Evolutionary conservation across 30 jellyfish, hydroid and myxozoan genomes (phyloP).

Genomic region (Aurelia coerulea): DNA sequence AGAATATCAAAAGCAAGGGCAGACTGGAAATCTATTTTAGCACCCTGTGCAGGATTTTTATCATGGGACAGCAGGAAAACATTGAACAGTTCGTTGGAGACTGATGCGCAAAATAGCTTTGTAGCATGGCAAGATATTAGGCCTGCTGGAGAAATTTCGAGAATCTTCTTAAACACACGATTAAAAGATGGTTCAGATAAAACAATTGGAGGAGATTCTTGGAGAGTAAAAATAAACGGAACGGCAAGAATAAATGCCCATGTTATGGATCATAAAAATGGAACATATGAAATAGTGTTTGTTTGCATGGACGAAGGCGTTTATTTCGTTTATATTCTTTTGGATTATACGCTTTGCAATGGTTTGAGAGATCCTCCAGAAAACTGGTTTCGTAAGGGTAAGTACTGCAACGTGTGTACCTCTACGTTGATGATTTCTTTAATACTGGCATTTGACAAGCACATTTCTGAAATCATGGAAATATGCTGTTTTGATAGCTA

Average conservation of each 20-base stretch:
- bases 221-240: slow-evolving; percentile 75
- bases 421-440: no score
- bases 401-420: neutral
- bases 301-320: slow-evolving; percentile 49
- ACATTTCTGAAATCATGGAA: no score
- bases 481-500: no score
- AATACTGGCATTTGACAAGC: no score
- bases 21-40: slow-evolving; percentile 54
- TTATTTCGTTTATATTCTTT: slow-evolving; percentile 30
- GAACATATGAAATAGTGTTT: slow-evolving; percentile 66
- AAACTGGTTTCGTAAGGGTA: slow-evolving; percentile 73
- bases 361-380: slow-evolving; percentile 83
- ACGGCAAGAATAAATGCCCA: slow-evolving; percentile 45
- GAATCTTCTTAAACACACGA: slow-evolving; percentile 13
- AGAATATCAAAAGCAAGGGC: slow-evolving; percentile 6
- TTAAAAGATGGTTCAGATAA: slow-evolving; percentile 28
- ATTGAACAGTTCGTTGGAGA: neutral
- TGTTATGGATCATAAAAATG: slow-evolving; percentile 66
- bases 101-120: slow-evolving; percentile 46
- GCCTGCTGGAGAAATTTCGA: slow-evolving; percentile 62
- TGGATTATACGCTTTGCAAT: slow-evolving; percentile 75
- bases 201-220: slow-evolving; percentile 65
- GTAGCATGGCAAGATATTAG: slow-evolving; percentile 24
- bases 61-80: slow-evolving; percentile 18
- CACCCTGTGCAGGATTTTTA: slow-evolving; percentile 27